phyloP scores from a whole-genome alignment of 2,888 invertebrate species.

The Argyresthia albistria region DNA sequence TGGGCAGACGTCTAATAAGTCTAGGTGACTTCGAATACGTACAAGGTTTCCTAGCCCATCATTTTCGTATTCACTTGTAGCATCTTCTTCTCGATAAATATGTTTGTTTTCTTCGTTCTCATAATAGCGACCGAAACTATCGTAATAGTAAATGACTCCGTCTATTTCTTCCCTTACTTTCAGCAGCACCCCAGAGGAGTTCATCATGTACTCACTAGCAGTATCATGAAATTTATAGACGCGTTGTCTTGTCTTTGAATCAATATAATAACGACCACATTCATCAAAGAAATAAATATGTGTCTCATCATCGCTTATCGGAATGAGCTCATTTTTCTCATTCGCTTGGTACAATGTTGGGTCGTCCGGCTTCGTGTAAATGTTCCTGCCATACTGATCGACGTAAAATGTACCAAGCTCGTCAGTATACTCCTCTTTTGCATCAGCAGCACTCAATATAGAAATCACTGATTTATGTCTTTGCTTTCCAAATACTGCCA shows the following conservation, averaged over 20 bases:
- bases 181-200: constrained; percentile 42
- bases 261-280: constrained; percentile 54
- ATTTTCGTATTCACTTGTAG: constrained; percentile 55
- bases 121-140: constrained; percentile 57
- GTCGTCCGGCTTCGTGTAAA: constrained; percentile 43
- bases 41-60: constrained; percentile 64
- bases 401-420: constrained; percentile 47
- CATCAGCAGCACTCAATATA: constrained; percentile 46
- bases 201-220: constrained; percentile 60
- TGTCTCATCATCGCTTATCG: constrained; percentile 40
- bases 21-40: constrained; percentile 44
- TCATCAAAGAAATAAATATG: constrained; percentile 56
- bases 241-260: constrained; percentile 38
- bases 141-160: constrained; percentile 47
- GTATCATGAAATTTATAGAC: constrained; percentile 49
- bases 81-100: constrained; percentile 50
- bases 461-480: constrained; percentile 48
- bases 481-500: constrained; percentile 36
- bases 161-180: constrained; percentile 51
- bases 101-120: constrained; percentile 47
- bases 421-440: constrained; percentile 51
- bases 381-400: constrained; percentile 52
- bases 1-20: constrained; percentile 46
- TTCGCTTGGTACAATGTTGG: constrained; percentile 44
- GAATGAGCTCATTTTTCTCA: constrained; percentile 45